phyloP scores from a whole-genome alignment of 2,113 vertebrate species.

The Motacilla tschutschensis region DNA sequence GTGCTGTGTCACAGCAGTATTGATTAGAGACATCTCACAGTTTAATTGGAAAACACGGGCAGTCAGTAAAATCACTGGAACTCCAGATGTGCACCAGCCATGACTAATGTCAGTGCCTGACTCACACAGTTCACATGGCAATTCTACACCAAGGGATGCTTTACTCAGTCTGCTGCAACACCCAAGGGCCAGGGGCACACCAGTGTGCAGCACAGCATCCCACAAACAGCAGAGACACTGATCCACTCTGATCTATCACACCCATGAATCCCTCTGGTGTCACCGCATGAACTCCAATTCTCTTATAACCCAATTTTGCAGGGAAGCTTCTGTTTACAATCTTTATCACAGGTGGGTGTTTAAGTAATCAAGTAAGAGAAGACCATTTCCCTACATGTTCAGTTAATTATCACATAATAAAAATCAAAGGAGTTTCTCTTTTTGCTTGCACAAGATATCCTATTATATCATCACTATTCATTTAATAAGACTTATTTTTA shows the following conservation, averaged over 20 bases:
- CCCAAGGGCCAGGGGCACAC: rapidly evolving
- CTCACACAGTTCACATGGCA: not conserved
- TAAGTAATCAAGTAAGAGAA: not conserved
- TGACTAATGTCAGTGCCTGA: not conserved
- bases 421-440: slow-evolving; percentile 21
- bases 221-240: not conserved
- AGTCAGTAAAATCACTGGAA: not conserved
- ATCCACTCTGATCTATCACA: not conserved
- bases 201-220: not conserved
- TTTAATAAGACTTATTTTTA: slow-evolving; percentile 33
- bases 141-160: rapidly evolving
- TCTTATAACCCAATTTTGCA: not conserved
- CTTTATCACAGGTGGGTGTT: not conserved
- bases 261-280: not conserved
- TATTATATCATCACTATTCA: slow-evolving; percentile 22
- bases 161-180: no score
- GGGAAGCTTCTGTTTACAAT: not conserved
- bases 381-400: not conserved
- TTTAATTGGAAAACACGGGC: not conserved
- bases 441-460: slow-evolving; percentile 1
- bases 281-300: not conserved
- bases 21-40: not conserved
- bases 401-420: not conserved
- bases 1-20: rapidly evolving
- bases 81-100: not conserved